phyloP scores from a whole-genome alignment of 2,888 invertebrate genomes.

The Zhengitettix transpicula region DNA sequence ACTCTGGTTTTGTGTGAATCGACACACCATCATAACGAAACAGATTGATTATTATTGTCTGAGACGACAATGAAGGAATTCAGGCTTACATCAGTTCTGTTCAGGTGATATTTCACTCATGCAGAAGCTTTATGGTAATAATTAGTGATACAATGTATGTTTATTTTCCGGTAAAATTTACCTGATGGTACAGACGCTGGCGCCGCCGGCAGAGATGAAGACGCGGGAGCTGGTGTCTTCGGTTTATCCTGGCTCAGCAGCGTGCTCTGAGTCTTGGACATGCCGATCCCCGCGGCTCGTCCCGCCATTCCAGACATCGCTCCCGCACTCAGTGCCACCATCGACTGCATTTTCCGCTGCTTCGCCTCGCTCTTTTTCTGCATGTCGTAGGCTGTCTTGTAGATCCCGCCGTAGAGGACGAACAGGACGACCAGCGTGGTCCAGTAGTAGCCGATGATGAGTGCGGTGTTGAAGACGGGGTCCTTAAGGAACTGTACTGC shows the following conservation, averaged over 20 bases:
- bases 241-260: constrained; percentile 55
- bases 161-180: too few relatives aligned
- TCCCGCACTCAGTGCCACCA: constrained; percentile 80
- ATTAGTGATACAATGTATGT: too few relatives aligned
- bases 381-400: constrained; percentile 93
- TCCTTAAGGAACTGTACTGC: constrained; percentile 95
- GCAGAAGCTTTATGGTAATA: too few relatives aligned
- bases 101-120: too few relatives aligned
- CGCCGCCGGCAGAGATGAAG: constrained; percentile 22
- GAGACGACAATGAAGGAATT: too few relatives aligned
- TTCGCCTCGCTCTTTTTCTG: constrained; percentile 94
- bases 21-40: too few relatives aligned
- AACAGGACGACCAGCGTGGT: constrained; percentile 89
- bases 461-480: constrained; percentile 89
- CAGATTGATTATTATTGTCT: too few relatives aligned
- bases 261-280: constrained; percentile 57
- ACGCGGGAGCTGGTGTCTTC: constrained; percentile 30
- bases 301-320: constrained; percentile 85
- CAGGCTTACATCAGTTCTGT: too few relatives aligned
- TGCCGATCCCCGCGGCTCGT: constrained; percentile 68
- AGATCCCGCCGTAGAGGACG: constrained; percentile 90
- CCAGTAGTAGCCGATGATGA: constrained; percentile 96
- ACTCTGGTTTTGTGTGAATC: too few relatives aligned
- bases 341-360: constrained; percentile 86
- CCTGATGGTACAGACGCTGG: neutral